These are phyloP conservation scores for Telmatherina bonti DNA, from an alignment of 2,797 vertebrate genomes.

Conservation along the genomic window DNA sequence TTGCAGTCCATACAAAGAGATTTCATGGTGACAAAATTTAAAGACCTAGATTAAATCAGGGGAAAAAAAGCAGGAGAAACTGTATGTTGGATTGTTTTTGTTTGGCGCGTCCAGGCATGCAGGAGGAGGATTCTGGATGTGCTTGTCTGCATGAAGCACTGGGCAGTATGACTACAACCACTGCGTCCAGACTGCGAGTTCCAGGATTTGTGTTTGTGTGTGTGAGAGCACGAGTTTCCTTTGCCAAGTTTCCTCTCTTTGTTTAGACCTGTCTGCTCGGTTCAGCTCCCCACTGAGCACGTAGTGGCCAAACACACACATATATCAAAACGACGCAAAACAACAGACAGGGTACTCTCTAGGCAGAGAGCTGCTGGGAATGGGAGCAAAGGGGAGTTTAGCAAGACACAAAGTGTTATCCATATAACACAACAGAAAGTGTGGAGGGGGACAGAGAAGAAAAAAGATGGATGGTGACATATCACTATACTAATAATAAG, in stretches of 20 bases:
- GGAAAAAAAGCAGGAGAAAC: constrained; percentile 35
- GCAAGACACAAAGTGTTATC: constrained; percentile 26
- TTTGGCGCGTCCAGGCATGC: constrained; percentile 61
- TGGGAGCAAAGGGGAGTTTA: constrained; percentile 39
- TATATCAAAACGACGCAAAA: constrained; percentile 73
- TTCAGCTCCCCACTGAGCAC: constrained; percentile 75
- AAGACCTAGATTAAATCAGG: constrained; percentile 43
- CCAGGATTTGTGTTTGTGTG: constrained; percentile 45
- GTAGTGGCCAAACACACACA: constrained; percentile 80
- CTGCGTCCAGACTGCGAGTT: constrained; percentile 43
- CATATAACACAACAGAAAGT: constrained; percentile 17
- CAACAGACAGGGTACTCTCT: constrained; percentile 60
- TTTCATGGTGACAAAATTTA: constrained; percentile 5
- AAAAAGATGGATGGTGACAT: background rate
- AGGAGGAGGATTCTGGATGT: constrained; percentile 39
- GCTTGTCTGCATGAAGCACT: constrained; percentile 24
- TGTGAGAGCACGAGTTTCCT: constrained; percentile 59
- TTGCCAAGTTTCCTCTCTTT: constrained; percentile 87
- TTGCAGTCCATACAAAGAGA: constrained; percentile 16
- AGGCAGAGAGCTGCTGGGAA: constrained; percentile 68
- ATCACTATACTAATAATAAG: background rate
- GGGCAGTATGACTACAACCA: constrained; percentile 32
- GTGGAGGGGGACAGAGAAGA: background rate
- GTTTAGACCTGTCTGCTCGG: constrained; percentile 81
- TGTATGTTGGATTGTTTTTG: constrained; percentile 28